Percentiles rank a stretch among this genome's conserved stretches.
Evolutionary conservation across 2,888 invertebrate genomes (phyloP).

Genomic region (Tenthredo notha): DNA sequence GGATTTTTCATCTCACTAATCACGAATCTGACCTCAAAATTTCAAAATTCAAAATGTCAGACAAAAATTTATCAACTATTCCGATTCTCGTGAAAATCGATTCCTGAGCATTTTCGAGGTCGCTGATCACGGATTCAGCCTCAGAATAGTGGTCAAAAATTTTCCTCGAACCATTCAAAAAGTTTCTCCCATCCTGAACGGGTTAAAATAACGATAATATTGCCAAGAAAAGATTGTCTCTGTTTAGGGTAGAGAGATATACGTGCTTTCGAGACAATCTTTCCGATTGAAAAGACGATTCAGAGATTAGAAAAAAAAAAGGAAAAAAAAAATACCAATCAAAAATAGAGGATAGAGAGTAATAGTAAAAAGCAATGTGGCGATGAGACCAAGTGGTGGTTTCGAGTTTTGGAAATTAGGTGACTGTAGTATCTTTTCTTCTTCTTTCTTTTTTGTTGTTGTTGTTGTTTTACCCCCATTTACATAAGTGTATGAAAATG

Average conservation of each 20-base stretch:
- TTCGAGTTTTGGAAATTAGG: background rate
- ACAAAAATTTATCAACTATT: background rate
- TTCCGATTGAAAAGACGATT: background rate
- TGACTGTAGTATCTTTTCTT: background rate
- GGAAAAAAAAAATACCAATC: background rate
- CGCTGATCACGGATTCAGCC: background rate
- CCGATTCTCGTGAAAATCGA: background rate
- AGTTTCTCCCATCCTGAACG: background rate
- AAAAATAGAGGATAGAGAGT: background rate
- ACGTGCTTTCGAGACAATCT: conserved; percentile 3
- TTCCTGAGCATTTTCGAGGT: background rate
- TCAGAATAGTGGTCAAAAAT: background rate
- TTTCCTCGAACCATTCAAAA: background rate
- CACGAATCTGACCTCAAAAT: background rate
- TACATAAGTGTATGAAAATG: background rate
- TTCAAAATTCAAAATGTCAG: background rate
- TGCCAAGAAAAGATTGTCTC: background rate
- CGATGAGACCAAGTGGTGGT: conserved; percentile 22
- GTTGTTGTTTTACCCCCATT: background rate
- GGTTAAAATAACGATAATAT: background rate
- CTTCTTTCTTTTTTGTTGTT: background rate
- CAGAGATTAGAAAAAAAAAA: background rate
- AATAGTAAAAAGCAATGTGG: background rate
- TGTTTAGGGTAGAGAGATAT: background rate
- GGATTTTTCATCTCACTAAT: background rate